phyloP scores from a whole-genome alignment of 2,113 vertebrate species.

The Eurystomus gularis region DNA sequence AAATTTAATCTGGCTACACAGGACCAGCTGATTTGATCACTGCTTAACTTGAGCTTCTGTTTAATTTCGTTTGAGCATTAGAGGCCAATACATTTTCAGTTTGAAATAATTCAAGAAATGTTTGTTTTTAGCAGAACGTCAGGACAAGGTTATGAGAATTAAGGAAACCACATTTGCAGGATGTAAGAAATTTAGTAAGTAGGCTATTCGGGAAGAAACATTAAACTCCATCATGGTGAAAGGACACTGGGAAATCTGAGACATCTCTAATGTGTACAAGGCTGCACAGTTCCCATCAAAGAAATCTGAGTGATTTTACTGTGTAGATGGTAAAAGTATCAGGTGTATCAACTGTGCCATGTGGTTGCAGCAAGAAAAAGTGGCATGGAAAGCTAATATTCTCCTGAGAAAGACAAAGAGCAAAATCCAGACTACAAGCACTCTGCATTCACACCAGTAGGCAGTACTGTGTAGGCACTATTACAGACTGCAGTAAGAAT shows the following conservation, averaged over 20 bases:
- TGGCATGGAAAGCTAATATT: background rate
- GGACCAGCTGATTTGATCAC: background rate
- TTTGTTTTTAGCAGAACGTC: background rate
- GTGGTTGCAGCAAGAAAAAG: background rate
- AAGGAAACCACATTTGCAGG: constrained; percentile 20
- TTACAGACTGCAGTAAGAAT: background rate
- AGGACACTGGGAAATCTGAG: constrained; percentile 28
- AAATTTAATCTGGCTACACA: background rate
- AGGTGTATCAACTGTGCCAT: background rate
- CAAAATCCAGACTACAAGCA: background rate
- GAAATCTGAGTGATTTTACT: constrained; percentile 17
- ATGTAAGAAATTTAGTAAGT: constrained; percentile 6
- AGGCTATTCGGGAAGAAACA: constrained; percentile 8
- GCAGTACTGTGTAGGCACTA: background rate
- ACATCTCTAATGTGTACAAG: background rate
- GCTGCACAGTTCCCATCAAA: background rate
- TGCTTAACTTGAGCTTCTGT: constrained; percentile 26
- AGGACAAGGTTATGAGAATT: constrained; percentile 40
- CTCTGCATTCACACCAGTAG: background rate
- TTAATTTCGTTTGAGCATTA: constrained; percentile 28
- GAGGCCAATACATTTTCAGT: background rate
- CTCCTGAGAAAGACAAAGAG: background rate
- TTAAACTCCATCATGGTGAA: background rate
- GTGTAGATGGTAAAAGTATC: background rate
- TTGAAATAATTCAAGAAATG: constrained; percentile 41